Percentiles rank a stretch among this genome's conserved stretches.
Conservation (phyloP, 2,797 vertebrate species). For the Netta rufina region DNA sequence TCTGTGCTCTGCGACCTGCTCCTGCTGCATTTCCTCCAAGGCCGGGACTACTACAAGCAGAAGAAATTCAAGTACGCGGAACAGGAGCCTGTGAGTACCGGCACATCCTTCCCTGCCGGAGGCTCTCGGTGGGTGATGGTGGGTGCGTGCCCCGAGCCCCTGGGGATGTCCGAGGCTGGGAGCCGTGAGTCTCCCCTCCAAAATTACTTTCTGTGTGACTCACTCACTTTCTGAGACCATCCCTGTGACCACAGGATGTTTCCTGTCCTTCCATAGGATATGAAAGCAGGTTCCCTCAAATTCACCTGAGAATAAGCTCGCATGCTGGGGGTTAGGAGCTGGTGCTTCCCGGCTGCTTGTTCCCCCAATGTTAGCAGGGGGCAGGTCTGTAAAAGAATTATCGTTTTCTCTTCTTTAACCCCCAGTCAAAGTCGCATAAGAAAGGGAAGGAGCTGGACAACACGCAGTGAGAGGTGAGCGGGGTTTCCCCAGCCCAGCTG, state of each 20-base stretch:
- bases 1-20: constrained; percentile 96
- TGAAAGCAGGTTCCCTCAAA: not conserved
- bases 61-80: constrained; percentile 94
- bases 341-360: not conserved
- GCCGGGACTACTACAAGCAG: constrained; percentile 93
- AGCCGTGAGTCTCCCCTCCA: not conserved
- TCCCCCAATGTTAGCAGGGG: not conserved
- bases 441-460: constrained; percentile 49
- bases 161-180: not conserved
- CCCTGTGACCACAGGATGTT: accelerated
- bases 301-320: not conserved
- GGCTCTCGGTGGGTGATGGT: not conserved
- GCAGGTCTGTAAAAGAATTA: not conserved
- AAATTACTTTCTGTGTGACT: not conserved
- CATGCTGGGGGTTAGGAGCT: not conserved
- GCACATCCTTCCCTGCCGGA: accelerated
- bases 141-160: not conserved
- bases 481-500: not conserved
- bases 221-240: not conserved
- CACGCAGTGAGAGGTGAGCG: constrained; percentile 46
- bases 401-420: constrained; percentile 16
- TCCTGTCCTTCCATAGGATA: not conserved
- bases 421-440: constrained; percentile 32
- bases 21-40: constrained; percentile 90
- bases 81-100: constrained; percentile 58